A percentile compares a stretch with the other conserved stretches of the same genome.
Conservation (phyloP, 2,113 vertebrate genomes). For the Hiodon tergisus region DNA sequence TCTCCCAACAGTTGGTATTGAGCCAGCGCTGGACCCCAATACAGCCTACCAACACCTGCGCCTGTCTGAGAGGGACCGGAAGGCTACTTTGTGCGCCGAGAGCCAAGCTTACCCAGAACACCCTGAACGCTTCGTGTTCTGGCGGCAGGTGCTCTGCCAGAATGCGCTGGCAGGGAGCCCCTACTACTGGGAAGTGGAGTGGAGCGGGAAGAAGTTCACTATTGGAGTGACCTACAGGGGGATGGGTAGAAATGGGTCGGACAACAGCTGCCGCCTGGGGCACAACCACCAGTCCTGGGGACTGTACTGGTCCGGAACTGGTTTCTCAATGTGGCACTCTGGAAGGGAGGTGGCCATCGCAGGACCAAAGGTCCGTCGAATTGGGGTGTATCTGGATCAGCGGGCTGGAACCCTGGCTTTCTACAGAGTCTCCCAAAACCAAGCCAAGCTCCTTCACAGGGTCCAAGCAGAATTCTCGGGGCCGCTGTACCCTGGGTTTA, state of each 20-base stretch:
- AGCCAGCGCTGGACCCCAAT: slow-evolving; percentile 59
- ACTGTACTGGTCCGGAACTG: slow-evolving; percentile 62
- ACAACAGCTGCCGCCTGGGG: slow-evolving; percentile 57
- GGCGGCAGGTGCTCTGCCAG: slow-evolving; percentile 64
- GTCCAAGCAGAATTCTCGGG: slow-evolving; percentile 51
- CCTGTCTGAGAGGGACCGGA: slow-evolving; percentile 47
- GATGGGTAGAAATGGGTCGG: slow-evolving; percentile 47
- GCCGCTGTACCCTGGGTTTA: slow-evolving; percentile 58
- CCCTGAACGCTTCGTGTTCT: slow-evolving; percentile 61
- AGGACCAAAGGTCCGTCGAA: slow-evolving; percentile 47
- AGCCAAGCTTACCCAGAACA: slow-evolving; percentile 53
- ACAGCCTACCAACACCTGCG: slow-evolving; percentile 56
- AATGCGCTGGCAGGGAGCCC: slow-evolving; percentile 59
- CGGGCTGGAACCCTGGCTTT: slow-evolving; percentile 58
- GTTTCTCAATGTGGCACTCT: slow-evolving; percentile 61
- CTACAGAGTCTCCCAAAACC: slow-evolving; percentile 48
- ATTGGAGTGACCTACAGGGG: slow-evolving; percentile 58
- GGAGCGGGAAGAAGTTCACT: slow-evolving; percentile 62
- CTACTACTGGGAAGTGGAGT: slow-evolving; percentile 70
- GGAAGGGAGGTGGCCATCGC: slow-evolving; percentile 48
- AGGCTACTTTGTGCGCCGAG: slow-evolving; percentile 51
- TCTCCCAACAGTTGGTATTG: slow-evolving; percentile 49
- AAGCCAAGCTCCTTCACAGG: slow-evolving; percentile 54
- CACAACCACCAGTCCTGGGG: slow-evolving; percentile 63
- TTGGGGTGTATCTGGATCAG: slow-evolving; percentile 66